Evolutionary conservation across 2,113 vertebrate species (phyloP), one percentile per base, ranked within the genome.

Genomic region (Orycteropus afer): DNA sequence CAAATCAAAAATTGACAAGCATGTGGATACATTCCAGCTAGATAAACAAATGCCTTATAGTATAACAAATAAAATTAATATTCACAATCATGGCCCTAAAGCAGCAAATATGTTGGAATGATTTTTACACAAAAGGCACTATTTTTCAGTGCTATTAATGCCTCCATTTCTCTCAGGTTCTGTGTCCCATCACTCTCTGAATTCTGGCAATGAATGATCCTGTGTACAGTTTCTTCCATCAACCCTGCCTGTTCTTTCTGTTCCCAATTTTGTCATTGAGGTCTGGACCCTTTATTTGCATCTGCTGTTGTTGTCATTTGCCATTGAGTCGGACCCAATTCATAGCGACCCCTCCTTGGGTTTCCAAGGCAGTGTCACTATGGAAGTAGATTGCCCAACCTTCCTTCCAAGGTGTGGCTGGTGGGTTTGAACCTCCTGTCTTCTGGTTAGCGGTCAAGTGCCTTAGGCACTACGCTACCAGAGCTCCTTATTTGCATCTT

Each of bases 31-130:
- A 85, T 93, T 86, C 22, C 88, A 89, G 37, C n/a, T 42, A 49
- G 42, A 80, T 80, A 88, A 91, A 42, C 15, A 94, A 89, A 91
- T 59, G 20, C 40, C 40, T 87, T 77, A 51, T 1, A 65, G 73
- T 84, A 73, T 61, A 67, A 76, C 27, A 96, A 95, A 94, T 80
- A 76, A 7, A 96, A 93, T 93, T 94, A 59, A 67, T 84, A 81
- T 59, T 85, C 29, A 93, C 91, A 94, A 82, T 37, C 37, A 74
- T 22, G 3, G 2, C 40, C 71, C 13, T 71, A 76, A 89, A 76
- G 61, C 29, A 57, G 94, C 0, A 12, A 51, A 23, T 82, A 65
- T 76, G 10, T 84, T 82, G 34, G 90, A 78, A 83, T 73, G 55
- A 11, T 5, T 94, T 83, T 85, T 71, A 57, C 32, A 73, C 20